phyloP scores from a whole-genome alignment of 2,888 invertebrate genomes.

The Tenthredo scrophulariae region DNA sequence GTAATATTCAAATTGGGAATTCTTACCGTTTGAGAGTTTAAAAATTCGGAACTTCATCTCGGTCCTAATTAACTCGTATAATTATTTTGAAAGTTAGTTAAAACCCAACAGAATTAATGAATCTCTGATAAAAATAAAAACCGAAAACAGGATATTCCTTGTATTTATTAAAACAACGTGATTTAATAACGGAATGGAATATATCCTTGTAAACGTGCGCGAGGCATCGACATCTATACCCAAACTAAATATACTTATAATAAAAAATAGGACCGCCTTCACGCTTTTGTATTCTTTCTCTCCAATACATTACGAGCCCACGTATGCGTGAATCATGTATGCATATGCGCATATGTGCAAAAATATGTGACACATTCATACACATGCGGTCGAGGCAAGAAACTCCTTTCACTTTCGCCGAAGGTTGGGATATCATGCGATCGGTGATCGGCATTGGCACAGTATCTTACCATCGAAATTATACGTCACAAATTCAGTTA shows the following conservation, averaged over 20 bases:
- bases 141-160: not conserved
- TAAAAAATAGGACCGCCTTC: not conserved
- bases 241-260: not conserved
- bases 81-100: too few species aligned
- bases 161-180: not conserved
- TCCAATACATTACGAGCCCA: not conserved
- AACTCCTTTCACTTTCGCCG: constrained; percentile 51
- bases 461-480: not conserved
- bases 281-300: not conserved
- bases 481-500: not conserved
- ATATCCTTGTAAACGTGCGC: not conserved
- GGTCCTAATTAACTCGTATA: too few species aligned
- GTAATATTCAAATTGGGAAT: too few species aligned
- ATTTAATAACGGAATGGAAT: not conserved
- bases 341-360: not conserved
- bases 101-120: not conserved
- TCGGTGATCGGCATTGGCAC: constrained; percentile 25
- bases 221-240: not conserved
- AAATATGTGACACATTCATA: not conserved
- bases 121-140: not conserved
- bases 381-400: constrained; percentile 42
- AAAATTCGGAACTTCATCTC: too few species aligned
- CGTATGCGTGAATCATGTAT: constrained; percentile 18
- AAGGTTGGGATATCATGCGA: not conserved
- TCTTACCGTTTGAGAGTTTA: too few species aligned